A percentile compares a stretch with the other conserved stretches of the same genome.
phyloP scores from a whole-genome alignment of 2,888 invertebrate genomes.

The Trichacis sp. region DNA sequence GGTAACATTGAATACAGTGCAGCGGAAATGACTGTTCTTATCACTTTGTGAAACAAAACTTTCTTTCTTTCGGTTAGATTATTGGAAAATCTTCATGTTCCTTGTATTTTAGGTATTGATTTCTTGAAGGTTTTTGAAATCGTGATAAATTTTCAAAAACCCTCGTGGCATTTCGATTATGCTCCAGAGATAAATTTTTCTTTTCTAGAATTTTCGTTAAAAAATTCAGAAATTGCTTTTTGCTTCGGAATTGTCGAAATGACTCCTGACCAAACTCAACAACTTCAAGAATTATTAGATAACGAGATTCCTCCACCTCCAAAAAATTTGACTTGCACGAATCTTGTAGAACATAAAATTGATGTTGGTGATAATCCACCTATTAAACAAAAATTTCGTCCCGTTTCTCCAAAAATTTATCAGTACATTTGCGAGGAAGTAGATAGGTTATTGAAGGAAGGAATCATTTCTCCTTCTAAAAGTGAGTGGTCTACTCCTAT shows the following conservation, averaged over 20 bases:
- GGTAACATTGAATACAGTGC: no score
- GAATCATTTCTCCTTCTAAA: slow-evolving; percentile 4
- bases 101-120: slow-evolving; percentile 3
- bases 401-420: slow-evolving; percentile 2
- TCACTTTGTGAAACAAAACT: no score
- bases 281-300: no score
- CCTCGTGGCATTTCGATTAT: not conserved
- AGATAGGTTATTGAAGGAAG: not conserved
- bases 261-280: no score
- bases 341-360: not conserved
- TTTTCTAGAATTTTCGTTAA: no score
- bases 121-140: not conserved
- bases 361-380: slow-evolving; percentile 13
- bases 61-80: no score
- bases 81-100: not conserved
- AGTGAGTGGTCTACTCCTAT: slow-evolving; percentile 29
- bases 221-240: no score
- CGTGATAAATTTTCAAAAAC: not conserved
- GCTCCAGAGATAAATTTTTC: not conserved
- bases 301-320: no score
- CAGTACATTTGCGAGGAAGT: slow-evolving; percentile 3
- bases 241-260: no score
- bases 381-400: slow-evolving; percentile 9
- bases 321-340: no score
- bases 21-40: no score